Evolutionary conservation across 2,797 vertebrate genomes (phyloP).

Genomic region (Arvicola amphibius): DNA sequence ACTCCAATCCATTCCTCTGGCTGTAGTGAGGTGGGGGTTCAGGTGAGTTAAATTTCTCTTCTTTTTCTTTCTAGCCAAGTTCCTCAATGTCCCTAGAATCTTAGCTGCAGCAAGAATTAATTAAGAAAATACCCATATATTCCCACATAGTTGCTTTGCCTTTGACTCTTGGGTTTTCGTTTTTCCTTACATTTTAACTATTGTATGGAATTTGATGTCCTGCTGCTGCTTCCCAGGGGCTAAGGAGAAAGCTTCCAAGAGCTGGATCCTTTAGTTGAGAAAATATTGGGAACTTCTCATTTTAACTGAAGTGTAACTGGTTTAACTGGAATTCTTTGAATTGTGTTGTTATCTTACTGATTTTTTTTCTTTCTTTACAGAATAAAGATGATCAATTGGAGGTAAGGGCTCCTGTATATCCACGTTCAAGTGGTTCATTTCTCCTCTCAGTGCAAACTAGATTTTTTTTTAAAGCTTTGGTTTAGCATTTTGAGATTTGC

Average conservation of each 20-base stretch:
- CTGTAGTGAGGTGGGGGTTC: not conserved
- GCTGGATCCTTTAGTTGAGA: not conserved
- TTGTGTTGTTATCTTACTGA: constrained; percentile 21
- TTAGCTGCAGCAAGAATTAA: not conserved
- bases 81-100: not conserved
- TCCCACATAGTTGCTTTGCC: not conserved
- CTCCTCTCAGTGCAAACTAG: not conserved
- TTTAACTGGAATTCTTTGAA: constrained; percentile 50
- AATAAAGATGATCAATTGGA: not conserved
- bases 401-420: not conserved
- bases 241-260: constrained; percentile 33
- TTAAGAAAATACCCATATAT: not conserved
- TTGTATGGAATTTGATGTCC: not conserved
- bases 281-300: not conserved
- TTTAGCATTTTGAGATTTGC: constrained; percentile 35
- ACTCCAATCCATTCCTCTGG: not conserved
- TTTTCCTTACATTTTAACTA: not conserved
- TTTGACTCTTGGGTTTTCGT: constrained; percentile 33
- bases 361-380: not conserved
- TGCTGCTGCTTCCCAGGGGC: not conserved
- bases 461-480: not conserved
- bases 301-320: constrained; percentile 30
- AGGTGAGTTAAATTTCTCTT: not conserved
- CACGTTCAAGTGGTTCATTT: constrained; percentile 6
- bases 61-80: not conserved